Conservation (phyloP, 1,140 invertebrate species). For the Delia radicum region DNA sequence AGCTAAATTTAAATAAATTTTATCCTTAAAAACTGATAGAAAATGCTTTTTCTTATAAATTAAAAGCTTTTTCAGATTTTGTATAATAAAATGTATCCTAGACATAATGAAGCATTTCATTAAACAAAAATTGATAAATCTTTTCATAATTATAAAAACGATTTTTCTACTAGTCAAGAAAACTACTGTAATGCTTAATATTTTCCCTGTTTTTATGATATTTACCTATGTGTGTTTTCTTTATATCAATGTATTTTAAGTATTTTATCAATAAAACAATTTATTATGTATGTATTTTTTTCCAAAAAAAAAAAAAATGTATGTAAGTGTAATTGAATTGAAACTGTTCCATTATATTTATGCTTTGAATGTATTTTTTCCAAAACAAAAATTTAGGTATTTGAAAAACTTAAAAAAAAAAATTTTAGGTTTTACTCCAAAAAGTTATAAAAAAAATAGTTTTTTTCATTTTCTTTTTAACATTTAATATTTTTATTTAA, state of each 20-base stretch:
- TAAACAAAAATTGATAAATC: too few species aligned
- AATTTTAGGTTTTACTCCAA: neutral
- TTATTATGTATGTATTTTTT: constrained; percentile 1
- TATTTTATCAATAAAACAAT: constrained; percentile 4
- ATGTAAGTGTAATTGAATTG: constrained; percentile 15
- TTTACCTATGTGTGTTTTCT: neutral
- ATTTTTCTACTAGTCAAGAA: too few species aligned
- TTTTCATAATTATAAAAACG: too few species aligned
- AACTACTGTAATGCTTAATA: neutral
- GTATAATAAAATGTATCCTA: too few species aligned
- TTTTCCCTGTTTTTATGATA: neutral
- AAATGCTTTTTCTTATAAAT: too few species aligned
- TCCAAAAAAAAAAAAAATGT: constrained; percentile 14
- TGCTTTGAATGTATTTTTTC: constrained; percentile 18
- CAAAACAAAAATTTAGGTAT: constrained; percentile 4
- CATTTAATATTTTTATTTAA: neutral
- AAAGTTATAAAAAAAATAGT: neutral
- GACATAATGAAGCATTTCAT: too few species aligned
- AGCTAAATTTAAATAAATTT: neutral
- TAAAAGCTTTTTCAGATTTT: too few species aligned
- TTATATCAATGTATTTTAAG: constrained; percentile 6
- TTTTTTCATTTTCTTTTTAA: neutral
- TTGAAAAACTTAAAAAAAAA: neutral
- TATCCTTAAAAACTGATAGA: neutral
- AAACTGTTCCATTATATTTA: too few species aligned